Base-by-base conservation (phyloP, 2,888 invertebrate genomes). In the Entomobrya multifasciata region DNA sequence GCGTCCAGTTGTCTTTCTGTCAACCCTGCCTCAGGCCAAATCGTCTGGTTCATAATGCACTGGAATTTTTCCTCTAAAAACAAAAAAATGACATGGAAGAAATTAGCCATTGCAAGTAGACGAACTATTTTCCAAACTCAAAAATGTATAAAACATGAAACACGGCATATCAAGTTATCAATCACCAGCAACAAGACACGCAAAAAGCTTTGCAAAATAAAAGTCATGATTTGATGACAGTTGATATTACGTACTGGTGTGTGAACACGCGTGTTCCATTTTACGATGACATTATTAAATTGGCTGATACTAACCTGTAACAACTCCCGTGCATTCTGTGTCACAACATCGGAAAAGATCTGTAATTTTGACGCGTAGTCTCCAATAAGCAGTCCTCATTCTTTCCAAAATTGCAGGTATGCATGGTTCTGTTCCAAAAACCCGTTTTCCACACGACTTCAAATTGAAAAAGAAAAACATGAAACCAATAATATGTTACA, bases 331-430 rank as follows among this genome's bases (percentile, higher is more conserved):
- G 65, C 91, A 90, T 30, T 70, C 57, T 20, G 89, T 85, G 76
- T 91, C 91, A 82, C 90, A 91, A 79, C 91, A 91, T 0, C 90
- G 89, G 41, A 90, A 91, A 20, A 89, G 78, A 72, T 91, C 91
- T 10, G 90, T 90, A 8, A 91, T 79, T 88, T 89, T 90, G 10
- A 90, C 79, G 49, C 89, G 78, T 6, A 91, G 86, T 60, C 91
- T 83, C 84, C 87, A 90, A 62, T 91, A 90, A 11, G 91, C 91
- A 15, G 91, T 90, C 57, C 91, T 81, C 80, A 91, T 78, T 72
- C 91, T 88, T 82, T 91, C 91, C 49, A 91, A 74, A 60, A 91
- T 87, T 17, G 90, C 81, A n/a, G 91, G 91, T 27, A 91, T 83
- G 85, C 90, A 90, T 57, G 90, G 90, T n/a, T 90, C 90, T 17